Percentiles rank a stretch among this genome's conserved stretches.
These are phyloP conservation scores for Coenobita brevimanus DNA, from an alignment of 1,140 invertebrate species.

Conservation along the genomic window DNA sequence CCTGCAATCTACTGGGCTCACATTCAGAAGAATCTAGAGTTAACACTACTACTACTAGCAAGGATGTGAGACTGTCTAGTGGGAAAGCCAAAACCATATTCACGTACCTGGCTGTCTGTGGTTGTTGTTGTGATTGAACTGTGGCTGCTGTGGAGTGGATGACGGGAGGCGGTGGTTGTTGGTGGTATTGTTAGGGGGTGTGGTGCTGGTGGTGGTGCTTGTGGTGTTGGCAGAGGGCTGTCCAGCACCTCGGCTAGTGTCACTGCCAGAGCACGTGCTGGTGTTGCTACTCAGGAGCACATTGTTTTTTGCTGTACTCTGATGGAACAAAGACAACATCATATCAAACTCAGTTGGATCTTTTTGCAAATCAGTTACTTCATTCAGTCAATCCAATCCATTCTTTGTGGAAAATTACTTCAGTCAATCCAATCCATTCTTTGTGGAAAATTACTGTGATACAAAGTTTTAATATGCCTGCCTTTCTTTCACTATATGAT, in stretches of 20 bases:
- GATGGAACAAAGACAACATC: neutral
- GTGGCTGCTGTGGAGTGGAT: neutral
- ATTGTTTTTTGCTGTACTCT: slow-evolving; percentile 48
- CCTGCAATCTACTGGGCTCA: no score
- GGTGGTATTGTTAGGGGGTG: neutral
- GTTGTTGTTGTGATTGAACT: slow-evolving; percentile 46
- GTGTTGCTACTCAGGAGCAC: slow-evolving; percentile 50
- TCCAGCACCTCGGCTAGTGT: slow-evolving; percentile 32
- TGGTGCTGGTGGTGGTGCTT: neutral
- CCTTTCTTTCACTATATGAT: no score
- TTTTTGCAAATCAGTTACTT: no score
- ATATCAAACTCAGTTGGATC: no score
- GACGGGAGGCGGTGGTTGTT: neutral
- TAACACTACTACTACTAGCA: no score
- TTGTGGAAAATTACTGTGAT: no score
- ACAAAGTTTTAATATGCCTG: no score
- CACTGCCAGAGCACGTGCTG: slow-evolving; percentile 57
- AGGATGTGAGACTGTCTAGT: no score
- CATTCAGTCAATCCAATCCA: no score
- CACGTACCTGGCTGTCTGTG: slow-evolving; percentile 46
- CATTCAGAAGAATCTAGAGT: no score
- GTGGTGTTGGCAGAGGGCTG: neutral
- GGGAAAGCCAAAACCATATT: neutral
- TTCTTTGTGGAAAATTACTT: no score
- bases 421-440: no score